These are phyloP conservation scores for Stictonetta naevosa DNA, from an alignment of 2,113 vertebrate genomes.

Conservation along the genomic window DNA sequence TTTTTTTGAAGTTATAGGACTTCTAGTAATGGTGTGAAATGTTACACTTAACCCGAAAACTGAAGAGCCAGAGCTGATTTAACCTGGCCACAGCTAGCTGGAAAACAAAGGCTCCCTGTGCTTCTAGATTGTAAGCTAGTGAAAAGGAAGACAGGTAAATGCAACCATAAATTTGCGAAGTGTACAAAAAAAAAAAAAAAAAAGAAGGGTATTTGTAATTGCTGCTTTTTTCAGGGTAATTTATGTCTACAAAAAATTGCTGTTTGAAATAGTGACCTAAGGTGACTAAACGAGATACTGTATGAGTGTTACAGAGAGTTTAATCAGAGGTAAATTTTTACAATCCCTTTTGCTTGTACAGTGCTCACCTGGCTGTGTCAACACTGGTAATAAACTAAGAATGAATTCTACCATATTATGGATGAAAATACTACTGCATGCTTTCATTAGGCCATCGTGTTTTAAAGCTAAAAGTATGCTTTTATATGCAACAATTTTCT, in stretches of 20 bases:
- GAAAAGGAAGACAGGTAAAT: conserved; percentile 71
- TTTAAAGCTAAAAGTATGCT: conserved; percentile 75
- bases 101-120: conserved; percentile 78
- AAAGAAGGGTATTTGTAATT: conserved; percentile 79
- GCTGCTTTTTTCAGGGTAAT: conserved; percentile 88
- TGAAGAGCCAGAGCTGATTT: conserved; percentile 77
- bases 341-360: conserved; percentile 79
- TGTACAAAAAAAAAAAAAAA: conserved; percentile 43
- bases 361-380: conserved; percentile 76
- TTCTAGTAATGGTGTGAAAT: conserved; percentile 64
- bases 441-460: conserved; percentile 74
- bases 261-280: conserved; percentile 79
- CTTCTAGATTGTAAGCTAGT: conserved; percentile 77
- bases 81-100: conserved; percentile 72
- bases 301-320: conserved; percentile 72
- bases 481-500: conserved; percentile 64
- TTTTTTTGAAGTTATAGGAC: conserved; percentile 41
- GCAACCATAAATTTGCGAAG: conserved; percentile 56
- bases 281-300: conserved; percentile 73
- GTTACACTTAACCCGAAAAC: conserved; percentile 77
- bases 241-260: conserved; percentile 76
- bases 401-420: conserved; percentile 67
- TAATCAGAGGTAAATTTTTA: conserved; percentile 75
- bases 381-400: conserved; percentile 80
- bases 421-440: conserved; percentile 79